A percentile compares a stretch with the other conserved stretches of the same genome.
phyloP scores from a whole-genome alignment of 1,140 invertebrate genomes.

The Sycophaga agraensis region DNA sequence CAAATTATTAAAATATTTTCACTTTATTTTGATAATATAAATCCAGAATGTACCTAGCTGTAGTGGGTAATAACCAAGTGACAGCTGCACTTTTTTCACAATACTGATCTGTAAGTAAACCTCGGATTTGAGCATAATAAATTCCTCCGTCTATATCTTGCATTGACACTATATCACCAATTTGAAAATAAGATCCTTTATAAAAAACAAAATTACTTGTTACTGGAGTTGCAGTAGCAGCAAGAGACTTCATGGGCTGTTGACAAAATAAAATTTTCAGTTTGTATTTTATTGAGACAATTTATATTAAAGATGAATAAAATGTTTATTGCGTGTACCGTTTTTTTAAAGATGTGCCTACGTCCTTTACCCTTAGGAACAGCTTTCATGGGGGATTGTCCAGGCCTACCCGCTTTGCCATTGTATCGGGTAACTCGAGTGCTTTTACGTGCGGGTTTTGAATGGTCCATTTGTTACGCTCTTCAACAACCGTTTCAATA shows the following conservation, averaged over 20 bases:
- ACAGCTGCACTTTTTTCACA: conserved; percentile 91
- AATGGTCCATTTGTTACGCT: too few species aligned
- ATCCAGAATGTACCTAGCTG: conserved; percentile 54
- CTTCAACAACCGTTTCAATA: too few species aligned
- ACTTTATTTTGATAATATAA: not conserved
- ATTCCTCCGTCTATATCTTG: conserved; percentile 74
- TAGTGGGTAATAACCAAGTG: conserved; percentile 89
- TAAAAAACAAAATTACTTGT: conserved; percentile 81
- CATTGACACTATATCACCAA: conserved; percentile 89
- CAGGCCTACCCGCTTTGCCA: conserved; percentile 33
- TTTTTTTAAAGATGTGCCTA: conserved; percentile 78
- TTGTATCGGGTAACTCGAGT: conserved; percentile 52
- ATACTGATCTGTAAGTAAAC: conserved; percentile 87
- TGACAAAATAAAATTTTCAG: conserved; percentile 13
- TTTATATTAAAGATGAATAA: conserved; percentile 9
- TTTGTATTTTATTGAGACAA: not conserved
- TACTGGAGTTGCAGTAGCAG: conserved; percentile 75
- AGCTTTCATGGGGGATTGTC: conserved; percentile 42
- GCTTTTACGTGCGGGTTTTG: conserved; percentile 60
- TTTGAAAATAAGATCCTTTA: conserved; percentile 84
- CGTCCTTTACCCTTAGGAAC: conserved; percentile 73
- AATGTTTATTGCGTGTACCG: conserved; percentile 46
- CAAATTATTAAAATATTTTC: not conserved
- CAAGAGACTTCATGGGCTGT: conserved; percentile 75
- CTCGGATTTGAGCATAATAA: conserved; percentile 88